Evolutionary conservation across 2,797 vertebrate species (phyloP).

Genomic region (Petrocephalus sullivani): DNA sequence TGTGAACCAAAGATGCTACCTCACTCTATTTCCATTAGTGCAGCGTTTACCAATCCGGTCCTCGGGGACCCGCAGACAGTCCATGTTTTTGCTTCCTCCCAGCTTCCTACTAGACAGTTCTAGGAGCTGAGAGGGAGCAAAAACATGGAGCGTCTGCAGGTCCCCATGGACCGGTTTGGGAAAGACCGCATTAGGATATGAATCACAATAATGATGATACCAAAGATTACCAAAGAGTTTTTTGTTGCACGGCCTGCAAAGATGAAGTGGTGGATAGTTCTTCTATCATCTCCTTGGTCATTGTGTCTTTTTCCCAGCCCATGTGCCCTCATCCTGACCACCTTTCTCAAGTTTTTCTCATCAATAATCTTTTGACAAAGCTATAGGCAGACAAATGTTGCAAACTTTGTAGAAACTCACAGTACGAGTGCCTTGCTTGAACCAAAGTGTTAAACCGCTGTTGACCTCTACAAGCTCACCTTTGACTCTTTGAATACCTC

Average conservation of each 20-base stretch:
- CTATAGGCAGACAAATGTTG: conserved; percentile 57
- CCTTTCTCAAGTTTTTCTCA: conserved; percentile 23
- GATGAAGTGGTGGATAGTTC: conserved; percentile 76
- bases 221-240: conserved; percentile 99
- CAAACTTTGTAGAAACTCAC: conserved; percentile 91
- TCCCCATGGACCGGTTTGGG: neutral
- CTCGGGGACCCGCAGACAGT: neutral
- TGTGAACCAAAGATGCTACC: conserved; percentile 99
- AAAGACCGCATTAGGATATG: conserved; percentile 81
- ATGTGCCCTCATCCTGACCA: conserved; percentile 25
- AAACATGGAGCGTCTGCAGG: neutral
- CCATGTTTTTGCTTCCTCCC: neutral
- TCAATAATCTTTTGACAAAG: conserved; percentile 20
- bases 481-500: conserved; percentile 99
- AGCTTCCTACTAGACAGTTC: no score
- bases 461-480: conserved; percentile 89
- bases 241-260: conserved; percentile 85
- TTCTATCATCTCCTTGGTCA: neutral
- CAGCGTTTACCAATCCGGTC: neutral
- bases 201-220: conserved; percentile 97
- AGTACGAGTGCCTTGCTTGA: conserved; percentile 99
- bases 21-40: conserved; percentile 96
- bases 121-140: no score
- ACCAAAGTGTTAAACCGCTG: conserved; percentile 99
- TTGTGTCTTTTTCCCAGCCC: conserved; percentile 15